Evolutionary conservation across 2,888 invertebrate species (phyloP).

Genomic region (Linnaemya tessellans): DNA sequence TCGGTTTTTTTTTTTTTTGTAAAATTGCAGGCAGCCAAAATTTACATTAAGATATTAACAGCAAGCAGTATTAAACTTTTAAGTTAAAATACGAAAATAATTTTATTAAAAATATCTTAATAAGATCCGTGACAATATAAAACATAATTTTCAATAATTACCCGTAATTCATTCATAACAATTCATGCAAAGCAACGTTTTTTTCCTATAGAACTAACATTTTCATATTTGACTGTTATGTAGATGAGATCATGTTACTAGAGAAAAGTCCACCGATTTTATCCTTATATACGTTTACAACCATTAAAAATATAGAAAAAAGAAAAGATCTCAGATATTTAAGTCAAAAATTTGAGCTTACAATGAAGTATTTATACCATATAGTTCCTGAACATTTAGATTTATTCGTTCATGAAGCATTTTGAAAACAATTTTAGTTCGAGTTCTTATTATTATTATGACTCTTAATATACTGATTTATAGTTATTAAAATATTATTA

Average conservation of each 20-base stretch:
- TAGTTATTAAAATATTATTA: background rate
- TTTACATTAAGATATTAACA: background rate
- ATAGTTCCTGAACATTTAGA: constrained; percentile 47
- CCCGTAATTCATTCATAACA: background rate
- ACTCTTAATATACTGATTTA: background rate
- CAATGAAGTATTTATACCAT: constrained; percentile 9
- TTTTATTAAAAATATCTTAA: background rate
- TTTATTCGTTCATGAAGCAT: background rate
- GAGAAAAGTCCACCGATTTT: constrained; percentile 68
- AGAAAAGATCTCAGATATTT: constrained; percentile 56
- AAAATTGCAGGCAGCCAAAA: too few relatives aligned
- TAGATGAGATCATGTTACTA: constrained; percentile 65
- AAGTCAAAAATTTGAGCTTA: constrained; percentile 48
- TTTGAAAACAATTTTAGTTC: background rate
- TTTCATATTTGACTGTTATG: constrained; percentile 37
- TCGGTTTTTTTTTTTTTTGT: too few relatives aligned
- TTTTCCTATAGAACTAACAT: background rate
- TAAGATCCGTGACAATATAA: background rate
- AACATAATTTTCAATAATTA: background rate
- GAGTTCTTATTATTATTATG: background rate
- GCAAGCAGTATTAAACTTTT: background rate
- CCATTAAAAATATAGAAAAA: constrained; percentile 43
- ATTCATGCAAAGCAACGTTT: background rate
- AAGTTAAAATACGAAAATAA: background rate
- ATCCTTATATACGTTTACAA: constrained; percentile 67